Evolutionary conservation across 2,113 vertebrate genomes (phyloP).

Genomic region (Himantopus leucocephalus): DNA sequence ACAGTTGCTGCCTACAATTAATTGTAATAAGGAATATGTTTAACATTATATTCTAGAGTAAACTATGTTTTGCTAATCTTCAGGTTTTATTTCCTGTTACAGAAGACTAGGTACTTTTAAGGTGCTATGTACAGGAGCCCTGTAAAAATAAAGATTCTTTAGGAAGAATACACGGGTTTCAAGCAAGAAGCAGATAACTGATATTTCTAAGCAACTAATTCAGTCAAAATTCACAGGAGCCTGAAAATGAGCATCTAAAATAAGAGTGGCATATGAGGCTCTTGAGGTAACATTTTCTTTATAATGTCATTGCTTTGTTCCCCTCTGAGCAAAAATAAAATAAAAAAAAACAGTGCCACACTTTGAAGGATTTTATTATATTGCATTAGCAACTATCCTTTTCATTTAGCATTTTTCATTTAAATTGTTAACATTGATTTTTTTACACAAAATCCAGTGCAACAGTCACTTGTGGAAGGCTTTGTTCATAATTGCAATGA

Average conservation of each 20-base stretch:
- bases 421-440: slow-evolving; percentile 52
- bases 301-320: not conserved
- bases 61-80: not conserved
- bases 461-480: slow-evolving; percentile 5
- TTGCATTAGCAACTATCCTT: not conserved
- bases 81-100: not conserved
- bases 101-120: not conserved
- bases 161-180: not conserved
- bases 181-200: not conserved
- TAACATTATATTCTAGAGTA: not conserved
- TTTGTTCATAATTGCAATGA: slow-evolving; percentile 41
- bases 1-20: no score
- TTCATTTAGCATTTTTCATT: slow-evolving; percentile 40
- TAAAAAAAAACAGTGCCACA: not conserved
- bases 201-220: not conserved
- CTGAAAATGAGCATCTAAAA: not conserved
- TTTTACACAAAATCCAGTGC: not conserved
- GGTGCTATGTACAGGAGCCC: not conserved
- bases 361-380: slow-evolving; percentile 7
- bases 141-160: not conserved
- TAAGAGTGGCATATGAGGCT: not conserved
- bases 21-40: no score
- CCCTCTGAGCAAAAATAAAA: not conserved
- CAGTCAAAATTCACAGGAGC: not conserved
- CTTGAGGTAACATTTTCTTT: not conserved